A percentile compares a stretch with the other conserved stretches of the same genome.
Conservation (phyloP, 2,797 vertebrate species). For the Gephyroberyx darwinii region DNA sequence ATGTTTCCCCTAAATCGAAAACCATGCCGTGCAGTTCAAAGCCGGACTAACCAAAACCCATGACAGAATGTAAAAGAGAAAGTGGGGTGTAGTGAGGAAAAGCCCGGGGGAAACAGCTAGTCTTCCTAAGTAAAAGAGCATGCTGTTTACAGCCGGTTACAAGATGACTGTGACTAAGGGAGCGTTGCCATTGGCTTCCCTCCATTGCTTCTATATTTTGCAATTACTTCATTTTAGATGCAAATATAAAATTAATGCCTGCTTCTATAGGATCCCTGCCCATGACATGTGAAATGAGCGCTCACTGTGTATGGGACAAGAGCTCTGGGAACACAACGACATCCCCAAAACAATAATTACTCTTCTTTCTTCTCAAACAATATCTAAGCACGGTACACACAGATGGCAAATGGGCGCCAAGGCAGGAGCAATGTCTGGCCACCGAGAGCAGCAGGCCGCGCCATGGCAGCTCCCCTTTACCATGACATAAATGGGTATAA, state of each 20-base stretch:
- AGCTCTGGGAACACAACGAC: slow-evolving; percentile 26
- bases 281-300: slow-evolving; percentile 32
- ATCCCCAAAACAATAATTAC: slow-evolving; percentile 23
- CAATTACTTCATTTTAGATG: slow-evolving; percentile 27
- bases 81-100: slow-evolving; percentile 35
- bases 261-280: slow-evolving; percentile 17
- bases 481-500: slow-evolving; percentile 76
- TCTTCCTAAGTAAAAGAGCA: slow-evolving; percentile 11
- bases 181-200: slow-evolving; percentile 11
- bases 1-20: slow-evolving; percentile 66
- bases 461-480: slow-evolving; percentile 75
- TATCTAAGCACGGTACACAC: slow-evolving; percentile 52
- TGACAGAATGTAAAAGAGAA: slow-evolving; percentile 54
- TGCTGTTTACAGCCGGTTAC: slow-evolving; percentile 26
- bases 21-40: slow-evolving; percentile 42
- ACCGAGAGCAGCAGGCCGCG: slow-evolving; percentile 62
- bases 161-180: slow-evolving; percentile 15
- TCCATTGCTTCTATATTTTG: slow-evolving; percentile 17
- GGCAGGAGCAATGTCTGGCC: slow-evolving; percentile 69
- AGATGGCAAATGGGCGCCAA: slow-evolving; percentile 75
- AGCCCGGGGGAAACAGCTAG: slow-evolving; percentile 35
- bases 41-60: slow-evolving; percentile 44
- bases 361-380: slow-evolving; percentile 45
- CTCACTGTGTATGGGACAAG: slow-evolving; percentile 17
- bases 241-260: slow-evolving; percentile 35